Evolutionary conservation across 2,797 vertebrate species (phyloP).

Genomic region (Sebastolobus alascanus): DNA sequence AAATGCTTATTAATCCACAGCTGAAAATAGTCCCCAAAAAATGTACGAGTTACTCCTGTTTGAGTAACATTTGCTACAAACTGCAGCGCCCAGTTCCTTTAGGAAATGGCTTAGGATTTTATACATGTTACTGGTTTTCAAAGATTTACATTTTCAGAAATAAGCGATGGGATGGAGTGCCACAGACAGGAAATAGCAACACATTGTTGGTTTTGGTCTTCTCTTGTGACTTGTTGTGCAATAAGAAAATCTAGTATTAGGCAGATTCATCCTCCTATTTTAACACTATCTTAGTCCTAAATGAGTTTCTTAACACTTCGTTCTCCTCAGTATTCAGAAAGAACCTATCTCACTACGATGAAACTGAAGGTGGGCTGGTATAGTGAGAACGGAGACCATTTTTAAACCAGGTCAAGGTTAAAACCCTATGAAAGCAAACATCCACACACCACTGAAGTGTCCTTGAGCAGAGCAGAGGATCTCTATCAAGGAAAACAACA

Average conservation of each 20-base stretch:
- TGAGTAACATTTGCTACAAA: background rate
- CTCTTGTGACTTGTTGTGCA: background rate
- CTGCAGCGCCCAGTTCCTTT: background rate
- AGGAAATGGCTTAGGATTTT: background rate
- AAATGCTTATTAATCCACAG: background rate
- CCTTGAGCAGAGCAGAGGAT: slow-evolving; percentile 6
- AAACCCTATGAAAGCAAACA: slow-evolving; percentile 7
- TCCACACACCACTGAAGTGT: background rate
- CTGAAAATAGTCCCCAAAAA: slow-evolving; percentile 1
- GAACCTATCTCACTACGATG: background rate
- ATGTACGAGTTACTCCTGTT: background rate
- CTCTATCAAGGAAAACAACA: background rate
- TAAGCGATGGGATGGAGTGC: background rate
- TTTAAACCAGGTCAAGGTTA: background rate
- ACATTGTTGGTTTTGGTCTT: background rate
- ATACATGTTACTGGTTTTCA: background rate
- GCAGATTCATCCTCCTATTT: background rate
- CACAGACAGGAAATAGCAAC: background rate
- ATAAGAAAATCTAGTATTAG: background rate
- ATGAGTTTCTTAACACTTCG: background rate
- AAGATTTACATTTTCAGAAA: background rate
- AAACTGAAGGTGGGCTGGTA: background rate
- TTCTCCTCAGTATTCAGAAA: background rate
- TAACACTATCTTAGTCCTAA: background rate
- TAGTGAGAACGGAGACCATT: background rate